Base-by-base conservation (phyloP, 2,888 invertebrate genomes). In the Blomia tropicalis region DNA sequence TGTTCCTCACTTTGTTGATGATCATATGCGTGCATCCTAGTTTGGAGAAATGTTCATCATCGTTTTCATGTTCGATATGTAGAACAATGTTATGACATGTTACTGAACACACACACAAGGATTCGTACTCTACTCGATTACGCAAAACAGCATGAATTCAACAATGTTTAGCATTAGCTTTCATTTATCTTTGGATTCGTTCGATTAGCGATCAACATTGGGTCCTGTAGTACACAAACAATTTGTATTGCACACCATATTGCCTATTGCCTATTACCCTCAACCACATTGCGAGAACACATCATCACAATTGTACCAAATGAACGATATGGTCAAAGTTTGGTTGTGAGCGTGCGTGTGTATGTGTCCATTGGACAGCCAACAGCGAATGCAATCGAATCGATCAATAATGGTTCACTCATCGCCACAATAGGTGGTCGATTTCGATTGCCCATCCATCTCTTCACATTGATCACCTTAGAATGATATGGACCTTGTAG, bases 401-500 rank as follows among this genome's bases (percentile, higher is more conserved):
- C 51, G 51, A 47, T 47, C 51, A 47, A 47, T 47, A 47, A 47
- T n/a, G 51, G n/a, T n/a, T 47, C 51, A 47, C 51, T 47, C 51
- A 47, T 47, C 51, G 51, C 22, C 51, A n/a, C 51, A 47, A 47
- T 47, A 47, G 51, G 51, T 47, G 51, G 51, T 47, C 51, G 7
- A 47, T n/a, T 41, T 22, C 36, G 36, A 36, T 36, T 36, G 36
- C 7, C 36, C 36, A 36, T 36, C 17, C 36, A 36, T 36, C 36
- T 36, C n/a, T n/a, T 7, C 7, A 36, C 36, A 36, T 36, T 17
- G 36, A 36, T 36, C 36, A 36, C 36, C 36, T n/a, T n/a, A n/a
- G n/a, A n/a, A n/a, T n/a, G n/a, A n/a, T n/a, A n/a, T n/a, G n/a
- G n/a, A n/a, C n/a, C n/a, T n/a, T n/a, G n/a, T n/a, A n/a, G n/a